Evolutionary conservation across 2,113 vertebrate genomes (phyloP).

Genomic region (Serinus canaria): DNA sequence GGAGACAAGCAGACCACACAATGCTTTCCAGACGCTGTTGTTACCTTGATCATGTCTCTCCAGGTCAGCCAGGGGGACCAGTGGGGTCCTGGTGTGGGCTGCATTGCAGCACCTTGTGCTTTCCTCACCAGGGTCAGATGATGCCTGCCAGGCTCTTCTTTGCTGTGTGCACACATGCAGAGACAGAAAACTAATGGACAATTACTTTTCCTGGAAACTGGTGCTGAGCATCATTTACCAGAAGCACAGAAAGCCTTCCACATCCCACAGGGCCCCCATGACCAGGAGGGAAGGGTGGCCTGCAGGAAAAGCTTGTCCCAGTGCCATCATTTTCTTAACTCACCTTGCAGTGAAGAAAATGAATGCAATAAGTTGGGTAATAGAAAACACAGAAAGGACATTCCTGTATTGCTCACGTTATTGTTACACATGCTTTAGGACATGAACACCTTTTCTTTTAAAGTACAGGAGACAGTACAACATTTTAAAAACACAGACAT

Average conservation of each 20-base stretch:
- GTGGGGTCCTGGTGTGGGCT: rapidly evolving
- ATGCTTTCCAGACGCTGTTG: background rate
- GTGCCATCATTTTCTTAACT: background rate
- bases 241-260: background rate
- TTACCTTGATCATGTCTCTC: background rate
- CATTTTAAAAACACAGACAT: background rate
- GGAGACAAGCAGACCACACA: background rate
- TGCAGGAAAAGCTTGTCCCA: background rate
- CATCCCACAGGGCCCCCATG: rapidly evolving
- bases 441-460: background rate
- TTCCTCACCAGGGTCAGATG: background rate
- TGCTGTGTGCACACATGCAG: background rate
- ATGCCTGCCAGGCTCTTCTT: background rate
- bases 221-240: background rate
- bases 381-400: background rate
- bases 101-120: background rate
- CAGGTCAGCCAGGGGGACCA: background rate
- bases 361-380: background rate
- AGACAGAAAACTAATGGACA: background rate
- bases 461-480: background rate
- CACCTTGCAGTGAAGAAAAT: background rate
- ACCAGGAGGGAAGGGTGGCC: background rate
- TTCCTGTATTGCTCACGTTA: background rate
- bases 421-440: rapidly evolving
- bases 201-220: background rate